Conservation (phyloP, 2,113 vertebrate species). For the Pachycephala philippinensis region DNA sequence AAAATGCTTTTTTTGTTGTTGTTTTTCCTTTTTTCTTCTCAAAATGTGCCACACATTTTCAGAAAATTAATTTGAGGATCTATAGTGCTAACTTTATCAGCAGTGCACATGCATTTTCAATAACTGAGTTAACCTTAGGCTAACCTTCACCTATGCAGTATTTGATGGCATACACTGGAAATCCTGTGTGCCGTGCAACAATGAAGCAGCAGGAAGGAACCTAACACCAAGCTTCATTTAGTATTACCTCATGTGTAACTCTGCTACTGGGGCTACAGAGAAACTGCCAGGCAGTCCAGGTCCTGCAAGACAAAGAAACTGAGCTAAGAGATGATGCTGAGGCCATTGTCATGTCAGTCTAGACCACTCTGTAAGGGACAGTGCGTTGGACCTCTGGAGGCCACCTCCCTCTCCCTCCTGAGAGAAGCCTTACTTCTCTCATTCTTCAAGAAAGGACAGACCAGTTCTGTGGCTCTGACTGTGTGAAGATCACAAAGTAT, state of each 20-base stretch:
- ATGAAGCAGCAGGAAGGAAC: neutral
- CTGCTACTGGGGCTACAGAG: neutral
- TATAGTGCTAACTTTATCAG: neutral
- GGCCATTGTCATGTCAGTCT: rapidly evolving
- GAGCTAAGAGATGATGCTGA: neutral
- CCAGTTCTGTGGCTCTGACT: neutral
- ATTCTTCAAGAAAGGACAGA: neutral
- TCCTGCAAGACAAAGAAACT: neutral
- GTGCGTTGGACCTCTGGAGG: neutral
- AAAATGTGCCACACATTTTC: neutral
- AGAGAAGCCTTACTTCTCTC: neutral
- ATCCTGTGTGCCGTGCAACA: neutral
- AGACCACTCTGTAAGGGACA: neutral
- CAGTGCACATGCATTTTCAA: neutral
- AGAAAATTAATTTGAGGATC: neutral
- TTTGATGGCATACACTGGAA: neutral
- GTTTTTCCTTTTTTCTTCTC: neutral
- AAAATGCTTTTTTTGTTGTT: neutral
- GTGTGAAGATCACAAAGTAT: neutral
- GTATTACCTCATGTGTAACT: neutral
- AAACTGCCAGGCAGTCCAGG: neutral
- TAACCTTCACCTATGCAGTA: neutral
- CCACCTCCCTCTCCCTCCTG: neutral
- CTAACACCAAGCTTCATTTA: neutral
- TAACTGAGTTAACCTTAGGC: neutral